Evolutionary conservation across 2,113 vertebrate species (phyloP).

Genomic region (Phrynosoma platyrhinos): DNA sequence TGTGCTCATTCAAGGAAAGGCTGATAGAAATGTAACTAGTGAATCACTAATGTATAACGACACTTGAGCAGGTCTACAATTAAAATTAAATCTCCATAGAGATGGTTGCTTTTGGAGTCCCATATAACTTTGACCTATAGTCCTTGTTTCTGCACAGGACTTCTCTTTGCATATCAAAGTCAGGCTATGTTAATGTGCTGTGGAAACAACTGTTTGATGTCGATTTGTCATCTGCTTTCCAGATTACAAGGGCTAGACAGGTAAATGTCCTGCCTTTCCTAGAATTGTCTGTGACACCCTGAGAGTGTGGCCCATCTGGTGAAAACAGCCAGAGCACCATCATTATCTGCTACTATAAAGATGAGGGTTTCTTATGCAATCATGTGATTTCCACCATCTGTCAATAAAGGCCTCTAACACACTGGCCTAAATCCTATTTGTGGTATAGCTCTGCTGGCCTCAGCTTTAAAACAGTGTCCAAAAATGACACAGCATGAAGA

Average conservation of each 20-base stretch:
- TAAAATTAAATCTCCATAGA: neutral
- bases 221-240: neutral
- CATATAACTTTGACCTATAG: slow-evolving; percentile 11
- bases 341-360: slow-evolving; percentile 56
- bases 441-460: neutral
- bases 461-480: neutral
- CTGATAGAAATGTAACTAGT: neutral
- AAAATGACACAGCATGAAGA: slow-evolving; percentile 9
- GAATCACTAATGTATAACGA: neutral
- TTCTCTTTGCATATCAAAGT: slow-evolving; percentile 14
- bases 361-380: slow-evolving; percentile 46
- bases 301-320: slow-evolving; percentile 20
- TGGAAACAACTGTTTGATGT: neutral
- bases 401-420: neutral
- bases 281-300: slow-evolving; percentile 11
- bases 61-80: neutral
- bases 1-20: neutral
- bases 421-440: slow-evolving; percentile 25
- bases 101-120: neutral
- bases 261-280: neutral
- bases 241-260: neutral
- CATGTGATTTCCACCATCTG: neutral
- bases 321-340: slow-evolving; percentile 48
- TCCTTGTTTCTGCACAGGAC: neutral
- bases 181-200: neutral